Base-by-base conservation (phyloP, 2,888 invertebrate genomes). In the Halictus ligatus region DNA sequence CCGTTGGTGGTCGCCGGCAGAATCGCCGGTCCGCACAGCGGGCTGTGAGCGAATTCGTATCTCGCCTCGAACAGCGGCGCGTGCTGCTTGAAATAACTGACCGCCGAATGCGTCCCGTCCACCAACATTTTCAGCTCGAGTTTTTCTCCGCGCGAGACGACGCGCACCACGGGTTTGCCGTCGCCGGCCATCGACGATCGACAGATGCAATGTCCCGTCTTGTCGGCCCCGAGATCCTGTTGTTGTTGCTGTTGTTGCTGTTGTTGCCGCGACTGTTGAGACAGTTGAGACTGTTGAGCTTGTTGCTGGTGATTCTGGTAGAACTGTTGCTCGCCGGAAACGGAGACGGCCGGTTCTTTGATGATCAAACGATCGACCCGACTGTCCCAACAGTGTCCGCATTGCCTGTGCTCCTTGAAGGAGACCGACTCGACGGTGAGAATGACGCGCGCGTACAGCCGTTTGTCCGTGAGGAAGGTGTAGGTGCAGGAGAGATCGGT, bases 41-140 rank as follows among this genome's bases (percentile, higher is more conserved):
- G 98, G 1, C 98, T 98, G 91, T 98, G 98, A 1, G 98, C 98
- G 93, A 98, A 98, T 94, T 98, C 98, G 94, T 98, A 99, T 8
- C 97, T 96, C 0, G 98, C 98, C 94, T 98, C 97, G 93, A 98
- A 98, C 7, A 98, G 96, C 0, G 98, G 97, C 58, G 97, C 96
- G 4, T 97, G 96, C 92, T 98, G 98, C 94, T 98, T 98, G 95
- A 98, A 98, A 95, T 98, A 98, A 78, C 98, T 98, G 0, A 97
- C 96, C 0, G 98, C 98, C 5, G 98, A 98, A 92, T 98, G 98
- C 21, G 97, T 97, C 21, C 97, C 97, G 92, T 98, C 98, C 0
- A 98, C 97, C 67, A 98, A 97, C 89, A 98, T 96, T 93, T 98
- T 98, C 21, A 98, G 96, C 91, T 98, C 98, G 78, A 98, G 96